Conservation (phyloP, 2,113 vertebrate genomes). For the Euleptes europaea region DNA sequence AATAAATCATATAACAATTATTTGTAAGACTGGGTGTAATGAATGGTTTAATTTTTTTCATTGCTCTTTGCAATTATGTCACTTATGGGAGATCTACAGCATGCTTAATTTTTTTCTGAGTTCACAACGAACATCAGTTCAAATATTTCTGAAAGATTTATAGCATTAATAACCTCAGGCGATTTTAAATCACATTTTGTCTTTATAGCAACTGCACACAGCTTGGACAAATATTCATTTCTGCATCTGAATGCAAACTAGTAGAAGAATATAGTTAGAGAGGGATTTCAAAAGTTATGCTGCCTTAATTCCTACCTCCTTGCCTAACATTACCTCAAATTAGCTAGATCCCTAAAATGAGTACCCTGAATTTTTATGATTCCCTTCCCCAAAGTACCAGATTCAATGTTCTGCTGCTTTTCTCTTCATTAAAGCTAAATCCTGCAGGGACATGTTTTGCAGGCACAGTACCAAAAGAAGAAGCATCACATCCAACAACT, state of each 20-base stretch:
- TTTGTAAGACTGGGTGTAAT: slow-evolving; percentile 23
- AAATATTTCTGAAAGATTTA: slow-evolving; percentile 63
- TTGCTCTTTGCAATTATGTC: slow-evolving; percentile 40
- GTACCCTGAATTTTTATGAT: neutral
- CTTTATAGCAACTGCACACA: slow-evolving; percentile 48
- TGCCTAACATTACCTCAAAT: slow-evolving; percentile 19
- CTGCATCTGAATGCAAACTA: slow-evolving; percentile 38
- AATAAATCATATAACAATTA: neutral
- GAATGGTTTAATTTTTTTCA: slow-evolving; percentile 45
- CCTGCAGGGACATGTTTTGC: slow-evolving; percentile 6
- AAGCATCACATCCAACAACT: neutral
- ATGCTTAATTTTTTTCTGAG: slow-evolving; percentile 39
- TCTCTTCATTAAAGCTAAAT: slow-evolving; percentile 7
- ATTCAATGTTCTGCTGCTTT: neutral
- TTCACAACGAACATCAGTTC: slow-evolving; percentile 31
- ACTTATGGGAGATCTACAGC: slow-evolving; percentile 39
- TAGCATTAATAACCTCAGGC: slow-evolving; percentile 59
- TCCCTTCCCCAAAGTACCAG: neutral
- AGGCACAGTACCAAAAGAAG: neutral
- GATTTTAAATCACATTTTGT: slow-evolving; percentile 62
- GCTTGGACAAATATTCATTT: slow-evolving; percentile 26
- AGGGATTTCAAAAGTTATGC: slow-evolving; percentile 46
- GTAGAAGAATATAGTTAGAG: slow-evolving; percentile 41
- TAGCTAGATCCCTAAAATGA: slow-evolving; percentile 14
- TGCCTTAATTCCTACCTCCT: slow-evolving; percentile 37